These are phyloP conservation scores for Catharus ustulatus DNA, from an alignment of 2,797 vertebrate genomes.

Conservation along the genomic window DNA sequence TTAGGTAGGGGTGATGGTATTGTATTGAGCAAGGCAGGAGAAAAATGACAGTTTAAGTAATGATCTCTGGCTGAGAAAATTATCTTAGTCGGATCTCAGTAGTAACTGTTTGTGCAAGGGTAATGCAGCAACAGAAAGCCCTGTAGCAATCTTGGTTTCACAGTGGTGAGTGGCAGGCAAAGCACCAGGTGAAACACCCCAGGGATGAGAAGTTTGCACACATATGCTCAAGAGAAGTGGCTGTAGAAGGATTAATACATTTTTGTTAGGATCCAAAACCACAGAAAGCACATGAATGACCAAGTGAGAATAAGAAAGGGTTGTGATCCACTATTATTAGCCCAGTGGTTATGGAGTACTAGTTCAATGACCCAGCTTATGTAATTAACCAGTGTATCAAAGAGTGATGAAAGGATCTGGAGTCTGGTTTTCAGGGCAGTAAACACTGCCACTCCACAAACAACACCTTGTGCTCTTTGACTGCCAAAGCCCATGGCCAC, in stretches of 20 bases:
- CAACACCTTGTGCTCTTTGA: not conserved
- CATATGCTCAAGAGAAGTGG: not conserved
- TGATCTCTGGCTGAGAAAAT: not conserved
- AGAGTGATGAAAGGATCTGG: not conserved
- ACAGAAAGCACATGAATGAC: not conserved
- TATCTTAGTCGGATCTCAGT: not conserved
- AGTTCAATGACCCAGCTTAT: not conserved
- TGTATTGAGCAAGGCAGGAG: not conserved
- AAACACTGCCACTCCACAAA: not conserved
- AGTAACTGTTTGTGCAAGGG: not conserved
- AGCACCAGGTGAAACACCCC: not conserved
- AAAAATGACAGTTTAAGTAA: not conserved
- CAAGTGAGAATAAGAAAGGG: not conserved
- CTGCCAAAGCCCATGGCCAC: not conserved
- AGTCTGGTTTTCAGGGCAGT: not conserved
- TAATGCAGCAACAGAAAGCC: not conserved
- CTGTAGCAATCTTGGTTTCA: not conserved
- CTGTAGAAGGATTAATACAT: not conserved
- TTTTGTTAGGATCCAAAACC: not conserved
- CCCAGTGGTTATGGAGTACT: not conserved
- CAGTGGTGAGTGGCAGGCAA: not conserved
- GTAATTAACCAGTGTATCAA: not conserved
- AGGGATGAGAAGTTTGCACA: not conserved
- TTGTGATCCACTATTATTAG: not conserved
- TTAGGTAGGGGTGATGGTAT: not conserved